Conservation (phyloP, 2,797 vertebrate species). For the Darevskia nairensis region DNA sequence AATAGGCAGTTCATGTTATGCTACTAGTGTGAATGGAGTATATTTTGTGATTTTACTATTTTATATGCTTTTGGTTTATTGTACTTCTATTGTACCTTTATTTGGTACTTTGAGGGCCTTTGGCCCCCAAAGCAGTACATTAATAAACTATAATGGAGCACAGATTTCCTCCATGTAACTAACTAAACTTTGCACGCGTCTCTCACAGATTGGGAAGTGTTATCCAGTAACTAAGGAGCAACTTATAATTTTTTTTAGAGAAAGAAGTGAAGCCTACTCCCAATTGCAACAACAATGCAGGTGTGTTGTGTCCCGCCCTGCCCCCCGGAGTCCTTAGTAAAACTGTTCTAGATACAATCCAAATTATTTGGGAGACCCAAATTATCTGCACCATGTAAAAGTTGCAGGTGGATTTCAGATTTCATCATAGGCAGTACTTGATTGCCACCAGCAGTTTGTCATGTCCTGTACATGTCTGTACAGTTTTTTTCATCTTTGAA, state of each 20-base stretch:
- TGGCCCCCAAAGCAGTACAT: no score
- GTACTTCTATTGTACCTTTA: no score
- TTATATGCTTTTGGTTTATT: no score
- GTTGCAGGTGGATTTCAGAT: neutral
- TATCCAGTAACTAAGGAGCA: neutral
- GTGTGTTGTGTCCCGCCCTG: neutral
- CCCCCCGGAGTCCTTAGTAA: neutral
- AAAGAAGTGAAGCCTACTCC: neutral
- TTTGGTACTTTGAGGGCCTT: no score
- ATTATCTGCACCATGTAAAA: neutral
- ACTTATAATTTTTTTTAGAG: no score
- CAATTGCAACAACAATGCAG: neutral
- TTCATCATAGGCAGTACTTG: neutral
- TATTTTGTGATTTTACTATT: no score
- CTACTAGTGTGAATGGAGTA: neutral
- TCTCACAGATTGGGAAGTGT: neutral
- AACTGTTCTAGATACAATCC: neutral
- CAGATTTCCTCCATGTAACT: neutral
- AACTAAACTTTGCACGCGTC: neutral
- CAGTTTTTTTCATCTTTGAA: neutral
- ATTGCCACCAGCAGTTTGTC: neutral
- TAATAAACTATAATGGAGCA: no score
- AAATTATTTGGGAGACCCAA: neutral
- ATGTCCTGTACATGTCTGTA: neutral
- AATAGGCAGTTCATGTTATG: neutral